Evolutionary conservation across 2,888 invertebrate genomes (phyloP).

Genomic region (Dascillus cervinus): DNA sequence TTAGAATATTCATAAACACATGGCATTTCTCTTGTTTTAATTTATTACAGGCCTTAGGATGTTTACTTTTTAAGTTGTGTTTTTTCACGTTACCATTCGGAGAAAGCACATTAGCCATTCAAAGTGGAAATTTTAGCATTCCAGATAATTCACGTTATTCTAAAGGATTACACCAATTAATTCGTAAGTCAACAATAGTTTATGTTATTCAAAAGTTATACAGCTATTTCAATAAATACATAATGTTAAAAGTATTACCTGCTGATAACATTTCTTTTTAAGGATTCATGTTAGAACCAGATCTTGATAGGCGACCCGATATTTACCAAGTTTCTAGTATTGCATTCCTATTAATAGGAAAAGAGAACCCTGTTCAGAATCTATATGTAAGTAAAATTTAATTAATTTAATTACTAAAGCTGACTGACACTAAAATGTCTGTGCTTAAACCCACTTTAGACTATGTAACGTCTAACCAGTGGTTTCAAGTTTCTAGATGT

Average conservation of each 20-base stretch:
- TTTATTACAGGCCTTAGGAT: conserved; percentile 67
- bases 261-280: conserved; percentile 26
- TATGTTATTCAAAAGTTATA: no score
- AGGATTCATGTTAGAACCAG: conserved; percentile 78
- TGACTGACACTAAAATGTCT: no score
- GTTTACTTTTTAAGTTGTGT: conserved; percentile 81
- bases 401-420: no score
- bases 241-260: conserved; percentile 2
- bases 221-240: no score
- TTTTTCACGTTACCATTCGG: conserved; percentile 87
- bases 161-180: conserved; percentile 61
- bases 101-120: conserved; percentile 87
- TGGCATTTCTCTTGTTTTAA: conserved; percentile 3
- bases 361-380: conserved; percentile 74
- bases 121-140: conserved; percentile 78
- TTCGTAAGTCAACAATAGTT: conserved; percentile 63
- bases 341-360: conserved; percentile 62
- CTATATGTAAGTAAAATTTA: conserved; percentile 53
- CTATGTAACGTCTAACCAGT: no score
- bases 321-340: conserved; percentile 75
- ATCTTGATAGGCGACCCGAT: conserved; percentile 75
- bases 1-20: neutral
- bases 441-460: no score
- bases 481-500: no score
- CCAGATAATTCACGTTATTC: conserved; percentile 74